phyloP scores from a whole-genome alignment of 2,113 vertebrate species.

The Hippocampus guttulatus region DNA sequence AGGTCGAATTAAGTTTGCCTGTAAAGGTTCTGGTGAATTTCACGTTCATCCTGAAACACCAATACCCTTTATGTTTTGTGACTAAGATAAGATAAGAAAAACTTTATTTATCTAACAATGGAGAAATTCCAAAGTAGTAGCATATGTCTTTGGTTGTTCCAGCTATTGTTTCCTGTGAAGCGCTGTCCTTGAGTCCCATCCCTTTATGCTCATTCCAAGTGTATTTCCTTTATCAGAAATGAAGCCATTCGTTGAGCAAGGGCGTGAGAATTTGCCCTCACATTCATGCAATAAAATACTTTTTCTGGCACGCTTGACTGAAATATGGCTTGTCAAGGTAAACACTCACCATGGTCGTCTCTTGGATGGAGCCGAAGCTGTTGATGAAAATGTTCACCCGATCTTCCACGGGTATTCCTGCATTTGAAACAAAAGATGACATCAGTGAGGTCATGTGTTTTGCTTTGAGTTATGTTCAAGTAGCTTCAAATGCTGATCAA shows the following conservation, averaged over 20 bases:
- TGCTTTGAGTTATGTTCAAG: not conserved
- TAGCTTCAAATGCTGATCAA: conserved; percentile 29
- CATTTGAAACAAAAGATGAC: conserved; percentile 14
- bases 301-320: conserved; percentile 27
- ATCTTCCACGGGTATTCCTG: conserved; percentile 95
- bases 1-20: not conserved
- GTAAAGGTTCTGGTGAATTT: not conserved
- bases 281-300: not conserved
- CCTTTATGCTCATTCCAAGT: conserved; percentile 41
- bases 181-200: conserved; percentile 44
- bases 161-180: conserved; percentile 26
- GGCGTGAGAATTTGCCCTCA: conserved; percentile 30
- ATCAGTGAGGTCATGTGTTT: not conserved
- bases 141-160: not conserved
- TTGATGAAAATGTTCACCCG: conserved; percentile 99
- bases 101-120: not conserved
- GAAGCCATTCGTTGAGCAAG: conserved; percentile 59
- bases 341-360: conserved; percentile 94
- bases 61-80: not conserved
- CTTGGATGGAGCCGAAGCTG: conserved; percentile 98
- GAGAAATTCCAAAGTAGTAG: too few relatives aligned
- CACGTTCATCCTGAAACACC: not conserved
- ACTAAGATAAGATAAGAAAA: not conserved
- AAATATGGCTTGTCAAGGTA: conserved; percentile 29
- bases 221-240: conserved; percentile 51